These are phyloP conservation scores for Nematopogon swammerdamellus DNA, from an alignment of 2,888 invertebrate species.

Conservation along the genomic window DNA sequence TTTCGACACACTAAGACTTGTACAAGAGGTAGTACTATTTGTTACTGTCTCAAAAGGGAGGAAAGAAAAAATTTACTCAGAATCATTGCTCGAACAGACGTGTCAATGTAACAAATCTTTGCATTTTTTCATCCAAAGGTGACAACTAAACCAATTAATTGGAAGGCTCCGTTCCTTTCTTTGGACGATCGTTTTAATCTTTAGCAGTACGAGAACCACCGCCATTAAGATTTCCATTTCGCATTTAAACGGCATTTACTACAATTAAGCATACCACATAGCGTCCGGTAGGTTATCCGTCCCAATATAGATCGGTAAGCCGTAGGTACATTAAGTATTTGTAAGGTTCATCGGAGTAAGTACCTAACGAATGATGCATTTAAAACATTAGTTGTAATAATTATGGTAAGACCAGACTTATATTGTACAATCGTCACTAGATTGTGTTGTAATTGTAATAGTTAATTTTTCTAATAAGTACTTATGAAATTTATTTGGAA, in stretches of 20 bases:
- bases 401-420: no score
- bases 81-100: no score
- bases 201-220: not conserved
- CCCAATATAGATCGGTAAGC: not conserved
- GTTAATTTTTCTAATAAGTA: not conserved
- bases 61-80: no score
- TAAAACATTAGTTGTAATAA: not conserved
- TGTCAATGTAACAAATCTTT: no score
- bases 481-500: constrained; percentile 30
- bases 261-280: not conserved
- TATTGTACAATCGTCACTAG: not conserved
- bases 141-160: no score
- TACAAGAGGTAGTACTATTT: no score
- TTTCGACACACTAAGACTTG: no score
- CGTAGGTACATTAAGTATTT: not conserved
- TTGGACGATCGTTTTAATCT: no score
- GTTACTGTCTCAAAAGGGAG: no score
- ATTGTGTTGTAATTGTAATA: not conserved
- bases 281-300: not conserved
- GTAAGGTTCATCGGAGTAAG: not conserved
- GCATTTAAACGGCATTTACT: constrained; percentile 6
- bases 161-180: no score
- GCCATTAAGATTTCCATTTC: not conserved
- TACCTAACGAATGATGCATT: not conserved
- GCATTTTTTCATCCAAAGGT: no score